Evolutionary conservation across 1,140 invertebrate species (phyloP), one percentile per base, ranked within the genome.

Genomic region (Zophobas atratus): DNA sequence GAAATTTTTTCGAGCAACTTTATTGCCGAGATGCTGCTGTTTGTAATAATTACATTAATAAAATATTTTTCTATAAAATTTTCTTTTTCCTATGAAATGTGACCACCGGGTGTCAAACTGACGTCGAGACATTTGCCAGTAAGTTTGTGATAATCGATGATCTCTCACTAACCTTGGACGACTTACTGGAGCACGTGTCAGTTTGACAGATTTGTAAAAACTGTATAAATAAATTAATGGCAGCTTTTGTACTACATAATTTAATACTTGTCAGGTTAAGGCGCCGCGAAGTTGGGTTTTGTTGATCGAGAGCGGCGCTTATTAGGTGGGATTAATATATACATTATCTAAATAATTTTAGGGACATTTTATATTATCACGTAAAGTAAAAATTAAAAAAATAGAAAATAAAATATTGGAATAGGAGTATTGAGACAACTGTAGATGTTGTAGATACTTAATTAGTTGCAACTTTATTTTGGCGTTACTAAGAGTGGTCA

Each of bases 31-130:
- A 63, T 63, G 57, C 57, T 63, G 57, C 57, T 63, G 1, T 63
- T 63, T 63, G 57, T 63, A 63, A 57, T 32, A 8, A 63, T 63
- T 63, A 32, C 57, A 38, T 63, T 63, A 63, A 63, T 63, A 63
- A 63, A 63, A 38, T 36, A 36, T 63, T 63, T 63, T 63, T 63
- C 57, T 36, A 63, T 63, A 38, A 63, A 8, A 32, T 63, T 20
- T 20, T 63, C 6, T 38, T 63, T 63, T 38, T 63, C 38, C 49
- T 51, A 20, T 51, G 20, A 51, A 51, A 51, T 6, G 20, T 51
- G 49, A 51, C 49, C 49, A 51, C 49, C 49, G 20, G 49, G n/a
- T 20, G 49, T 63, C 57, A 3, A 39, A 63, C 8, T 63, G 57
- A 63, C 57, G n/a, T 2, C 2, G 2, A 51, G 4, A 51, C 49